Evolutionary conservation across 2,888 invertebrate species (phyloP).

Genomic region (Volucella bombylans): DNA sequence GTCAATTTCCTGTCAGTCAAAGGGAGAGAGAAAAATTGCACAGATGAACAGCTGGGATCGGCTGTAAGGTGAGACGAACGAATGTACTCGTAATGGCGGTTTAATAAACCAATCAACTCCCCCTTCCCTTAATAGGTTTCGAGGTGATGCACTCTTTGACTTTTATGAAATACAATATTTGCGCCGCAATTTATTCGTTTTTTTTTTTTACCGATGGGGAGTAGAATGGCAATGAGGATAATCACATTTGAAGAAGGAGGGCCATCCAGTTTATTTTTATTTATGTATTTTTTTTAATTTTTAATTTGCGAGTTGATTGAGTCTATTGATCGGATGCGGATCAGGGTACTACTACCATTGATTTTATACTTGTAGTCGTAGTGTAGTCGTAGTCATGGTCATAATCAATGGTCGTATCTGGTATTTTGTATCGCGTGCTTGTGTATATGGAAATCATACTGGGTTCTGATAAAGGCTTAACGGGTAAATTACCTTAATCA

Average conservation of each 20-base stretch:
- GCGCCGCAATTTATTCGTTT: too few relatives aligned
- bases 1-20: slow-evolving; percentile 9
- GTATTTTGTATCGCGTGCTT: neutral
- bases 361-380: too few relatives aligned
- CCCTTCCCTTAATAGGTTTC: too few relatives aligned
- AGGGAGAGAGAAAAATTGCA: neutral
- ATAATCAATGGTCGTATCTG: too few relatives aligned
- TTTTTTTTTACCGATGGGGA: too few relatives aligned
- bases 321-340: slow-evolving; percentile 15
- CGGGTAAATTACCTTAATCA: slow-evolving; percentile 57
- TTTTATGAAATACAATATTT: too few relatives aligned
- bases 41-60: too few relatives aligned
- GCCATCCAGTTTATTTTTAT: neutral
- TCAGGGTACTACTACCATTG: neutral
- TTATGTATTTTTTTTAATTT: neutral
- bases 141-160: too few relatives aligned
- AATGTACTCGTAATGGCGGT: too few relatives aligned
- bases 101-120: too few relatives aligned
- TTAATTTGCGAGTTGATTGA: neutral
- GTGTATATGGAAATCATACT: slow-evolving; percentile 24
- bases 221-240: neutral
- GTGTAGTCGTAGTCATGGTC: too few relatives aligned
- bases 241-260: neutral
- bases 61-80: too few relatives aligned
- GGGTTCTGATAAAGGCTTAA: slow-evolving; percentile 56